Evolutionary conservation across 2,888 invertebrate genomes (phyloP).

Genomic region (Liopterus haemorrhoidalis): DNA sequence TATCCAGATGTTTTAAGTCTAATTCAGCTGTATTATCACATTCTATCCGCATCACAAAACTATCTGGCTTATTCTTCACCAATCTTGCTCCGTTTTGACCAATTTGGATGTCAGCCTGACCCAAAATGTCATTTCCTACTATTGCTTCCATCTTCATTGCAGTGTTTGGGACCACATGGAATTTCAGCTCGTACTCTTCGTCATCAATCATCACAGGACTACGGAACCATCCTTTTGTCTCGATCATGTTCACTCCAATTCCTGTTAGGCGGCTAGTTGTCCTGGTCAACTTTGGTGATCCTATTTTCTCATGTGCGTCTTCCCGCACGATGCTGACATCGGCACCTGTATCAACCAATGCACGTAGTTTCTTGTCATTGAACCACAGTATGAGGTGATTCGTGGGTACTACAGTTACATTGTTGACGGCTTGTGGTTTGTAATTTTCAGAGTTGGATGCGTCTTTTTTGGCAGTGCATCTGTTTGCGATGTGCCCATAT

Average conservation of each 20-base stretch:
- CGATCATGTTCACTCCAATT: conserved; percentile 3
- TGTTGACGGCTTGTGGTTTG: too few relatives aligned
- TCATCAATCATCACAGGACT: background rate
- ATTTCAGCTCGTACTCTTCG: conserved; percentile 6
- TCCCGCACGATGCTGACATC: conserved; percentile 6
- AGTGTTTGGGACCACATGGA: conserved; percentile 3
- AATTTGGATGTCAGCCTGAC: too few relatives aligned
- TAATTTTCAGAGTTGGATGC: too few relatives aligned
- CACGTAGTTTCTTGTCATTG: too few relatives aligned
- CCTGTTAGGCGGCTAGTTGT: background rate
- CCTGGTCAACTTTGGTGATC: background rate
- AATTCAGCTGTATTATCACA: background rate
- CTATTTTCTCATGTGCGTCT: background rate
- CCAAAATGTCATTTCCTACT: conserved; percentile 6
- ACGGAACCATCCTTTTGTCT: conserved; percentile 3
- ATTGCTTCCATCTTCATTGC: background rate
- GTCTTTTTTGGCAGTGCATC: too few relatives aligned
- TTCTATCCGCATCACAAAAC: background rate
- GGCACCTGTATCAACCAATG: conserved; percentile 5
- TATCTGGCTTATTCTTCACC: background rate
- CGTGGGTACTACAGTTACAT: too few relatives aligned
- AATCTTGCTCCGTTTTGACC: background rate
- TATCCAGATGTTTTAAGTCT: conserved; percentile 5
- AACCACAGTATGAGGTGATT: too few relatives aligned
- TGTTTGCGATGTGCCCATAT: conserved; percentile 6